Base-by-base conservation (phyloP, 2,888 invertebrate genomes). In the Teleiodes luculella region DNA sequence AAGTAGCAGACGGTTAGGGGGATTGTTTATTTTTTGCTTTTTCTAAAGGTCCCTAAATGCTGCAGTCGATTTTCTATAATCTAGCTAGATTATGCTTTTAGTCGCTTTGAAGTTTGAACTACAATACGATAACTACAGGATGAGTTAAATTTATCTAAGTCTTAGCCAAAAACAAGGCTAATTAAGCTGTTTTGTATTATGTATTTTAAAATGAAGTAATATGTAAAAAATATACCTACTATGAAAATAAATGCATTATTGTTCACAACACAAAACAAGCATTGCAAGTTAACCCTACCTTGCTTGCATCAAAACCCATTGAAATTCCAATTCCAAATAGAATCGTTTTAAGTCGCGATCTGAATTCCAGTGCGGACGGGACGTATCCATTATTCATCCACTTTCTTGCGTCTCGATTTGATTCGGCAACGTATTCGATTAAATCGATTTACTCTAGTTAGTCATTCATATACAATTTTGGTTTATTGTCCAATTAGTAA, bases 401-500 rank as follows among this genome's bases (percentile, higher is more conserved):
- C 66, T 74, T 78, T 80, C 79, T 77, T 76, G 65, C 57, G 36
- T 49, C 8, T 31, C 37, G 55, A 43, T 52, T 59, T 53, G 60
- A 50, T 53, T 57, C 58, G 55, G 56, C 55, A 55, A 49, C 18
- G 43, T 46, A 37, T 48, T 35, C 51, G 33, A 57, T 59, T 56
- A 52, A 43, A 39, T 51, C 67, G 63, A 73, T 76, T 72, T 58
- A 62, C 59, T 54, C 53, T 66, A 69, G 70, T 75, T 64, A 66
- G 61, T 62, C 62, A 70, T 73, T 72, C 71, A 70, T 74, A 69
- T 72, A 70, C 66, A 68, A 63, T 65, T 72, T 39, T 30, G 28
- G 30, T 70, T 75, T 74, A 73, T 73, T 67, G 69, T 65, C 67
- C 75, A 74, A 78, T 79, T 79, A 74, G 78, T 71, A 74, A 65